Conservation (phyloP, 2,797 vertebrate genomes). For the Spinus pinus region DNA sequence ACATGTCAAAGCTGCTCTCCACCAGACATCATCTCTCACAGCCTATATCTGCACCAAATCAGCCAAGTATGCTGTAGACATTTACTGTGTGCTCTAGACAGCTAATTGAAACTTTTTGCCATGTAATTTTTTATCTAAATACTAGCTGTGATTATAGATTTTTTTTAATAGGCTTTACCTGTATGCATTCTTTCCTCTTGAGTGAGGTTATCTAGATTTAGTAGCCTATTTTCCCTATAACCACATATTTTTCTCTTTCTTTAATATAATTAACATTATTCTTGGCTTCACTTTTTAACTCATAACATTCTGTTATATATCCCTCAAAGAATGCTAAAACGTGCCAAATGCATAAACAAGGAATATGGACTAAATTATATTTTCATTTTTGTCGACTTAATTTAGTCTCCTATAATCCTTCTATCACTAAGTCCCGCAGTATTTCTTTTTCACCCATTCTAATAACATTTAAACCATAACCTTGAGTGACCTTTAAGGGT, state of each 20-base stretch:
- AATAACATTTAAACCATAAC: constrained; percentile 24
- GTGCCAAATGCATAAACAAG: constrained; percentile 44
- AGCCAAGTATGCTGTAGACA: background rate
- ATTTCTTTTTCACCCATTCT: constrained; percentile 20
- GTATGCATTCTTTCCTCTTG: background rate
- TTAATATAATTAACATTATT: constrained; percentile 42
- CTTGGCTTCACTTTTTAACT: constrained; percentile 27
- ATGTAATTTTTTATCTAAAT: background rate
- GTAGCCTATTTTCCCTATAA: background rate
- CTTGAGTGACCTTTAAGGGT: background rate
- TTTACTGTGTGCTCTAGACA: background rate
- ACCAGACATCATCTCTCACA: background rate
- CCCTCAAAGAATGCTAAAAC: constrained; percentile 39
- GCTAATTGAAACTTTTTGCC: background rate
- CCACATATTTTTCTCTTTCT: background rate
- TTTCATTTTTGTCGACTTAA: constrained; percentile 62
- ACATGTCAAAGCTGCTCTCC: background rate
- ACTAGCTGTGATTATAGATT: background rate
- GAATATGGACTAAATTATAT: constrained; percentile 57
- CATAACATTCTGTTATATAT: constrained; percentile 18
- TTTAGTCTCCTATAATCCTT: constrained; percentile 50
- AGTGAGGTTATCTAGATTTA: background rate
- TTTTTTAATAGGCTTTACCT: background rate
- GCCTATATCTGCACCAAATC: background rate
- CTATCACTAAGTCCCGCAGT: constrained; percentile 8